Conservation (phyloP, 1,140 invertebrate species). For the Zaprionus inermis region DNA sequence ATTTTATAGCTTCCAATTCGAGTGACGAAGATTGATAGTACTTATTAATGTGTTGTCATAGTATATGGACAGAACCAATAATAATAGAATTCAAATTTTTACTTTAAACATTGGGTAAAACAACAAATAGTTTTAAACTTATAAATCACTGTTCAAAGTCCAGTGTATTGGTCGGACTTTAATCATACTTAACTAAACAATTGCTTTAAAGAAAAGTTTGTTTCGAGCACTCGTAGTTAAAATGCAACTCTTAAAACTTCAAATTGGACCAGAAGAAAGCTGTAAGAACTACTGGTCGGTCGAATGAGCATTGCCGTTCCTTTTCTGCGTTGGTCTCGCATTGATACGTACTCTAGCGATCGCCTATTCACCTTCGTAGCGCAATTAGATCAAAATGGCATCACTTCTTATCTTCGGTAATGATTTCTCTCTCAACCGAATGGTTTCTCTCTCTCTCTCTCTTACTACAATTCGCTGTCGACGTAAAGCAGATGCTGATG, state of each 20-base stretch:
- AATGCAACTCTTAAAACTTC: neutral
- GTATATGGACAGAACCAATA: neutral
- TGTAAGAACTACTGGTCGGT: too few relatives aligned
- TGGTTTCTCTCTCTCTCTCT: neutral
- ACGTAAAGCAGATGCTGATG: constrained; percentile 25
- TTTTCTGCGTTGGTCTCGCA: constrained; percentile 18
- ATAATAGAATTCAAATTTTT: neutral
- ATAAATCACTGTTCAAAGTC: too few relatives aligned
- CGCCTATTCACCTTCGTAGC: constrained; percentile 15
- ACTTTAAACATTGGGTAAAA: too few relatives aligned
- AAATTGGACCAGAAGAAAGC: constrained; percentile 21
- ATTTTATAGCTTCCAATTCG: neutral
- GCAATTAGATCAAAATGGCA: constrained; percentile 17
- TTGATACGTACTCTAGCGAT: constrained; percentile 27
- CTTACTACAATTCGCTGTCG: neutral
- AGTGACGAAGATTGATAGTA: neutral
- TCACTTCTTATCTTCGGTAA: neutral
- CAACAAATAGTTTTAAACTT: too few relatives aligned
- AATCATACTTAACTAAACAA: neutral
- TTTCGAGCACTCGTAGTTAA: neutral
- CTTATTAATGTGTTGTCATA: neutral
- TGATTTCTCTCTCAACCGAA: constrained; percentile 25
- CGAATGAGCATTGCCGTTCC: constrained; percentile 1
- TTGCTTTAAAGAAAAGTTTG: neutral
- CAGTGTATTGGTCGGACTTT: neutral